A percentile compares a stretch with the other conserved stretches of the same genome.
Conservation (phyloP, 1,140 invertebrate species). For the Wiebesia pumilae region DNA sequence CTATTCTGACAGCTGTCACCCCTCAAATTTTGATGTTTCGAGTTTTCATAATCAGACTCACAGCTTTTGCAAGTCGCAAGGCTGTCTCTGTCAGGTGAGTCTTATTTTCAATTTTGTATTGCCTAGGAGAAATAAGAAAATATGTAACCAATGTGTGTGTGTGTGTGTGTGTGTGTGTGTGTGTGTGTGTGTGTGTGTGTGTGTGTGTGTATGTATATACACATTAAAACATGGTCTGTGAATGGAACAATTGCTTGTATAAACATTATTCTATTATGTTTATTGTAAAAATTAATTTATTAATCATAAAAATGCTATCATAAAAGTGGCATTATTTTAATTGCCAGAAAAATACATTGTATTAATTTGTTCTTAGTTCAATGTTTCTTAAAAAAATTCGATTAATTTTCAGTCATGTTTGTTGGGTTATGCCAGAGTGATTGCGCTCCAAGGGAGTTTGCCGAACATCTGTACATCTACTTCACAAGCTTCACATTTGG, state of each 20-base stretch:
- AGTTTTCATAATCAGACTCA: conserved; percentile 53
- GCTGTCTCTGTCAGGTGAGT: conserved; percentile 68
- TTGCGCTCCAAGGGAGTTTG: conserved; percentile 67
- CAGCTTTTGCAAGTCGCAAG: conserved; percentile 60
- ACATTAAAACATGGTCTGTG: no score
- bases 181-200: no score
- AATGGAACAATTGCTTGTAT: background rate
- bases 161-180: no score
- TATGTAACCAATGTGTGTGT: background rate
- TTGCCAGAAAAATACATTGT: background rate
- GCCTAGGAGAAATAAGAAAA: background rate
- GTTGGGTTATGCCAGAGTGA: conserved; percentile 64
- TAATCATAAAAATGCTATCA: no score
- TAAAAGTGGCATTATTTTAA: no score
- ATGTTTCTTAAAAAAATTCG: background rate
- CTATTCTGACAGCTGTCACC: conserved; percentile 59
- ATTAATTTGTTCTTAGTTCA: background rate
- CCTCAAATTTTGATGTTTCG: conserved; percentile 22
- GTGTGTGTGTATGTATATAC: no score
- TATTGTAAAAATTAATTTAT: no score
- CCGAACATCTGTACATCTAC: conserved; percentile 65
- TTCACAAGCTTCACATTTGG: conserved; percentile 7
- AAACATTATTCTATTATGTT: no score
- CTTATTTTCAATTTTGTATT: background rate
- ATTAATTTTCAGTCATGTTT: conserved; percentile 62